A percentile compares a stretch with the other conserved stretches of the same genome.
Conservation (phyloP, 2,797 vertebrate species). For the Acomys russatus region DNA sequence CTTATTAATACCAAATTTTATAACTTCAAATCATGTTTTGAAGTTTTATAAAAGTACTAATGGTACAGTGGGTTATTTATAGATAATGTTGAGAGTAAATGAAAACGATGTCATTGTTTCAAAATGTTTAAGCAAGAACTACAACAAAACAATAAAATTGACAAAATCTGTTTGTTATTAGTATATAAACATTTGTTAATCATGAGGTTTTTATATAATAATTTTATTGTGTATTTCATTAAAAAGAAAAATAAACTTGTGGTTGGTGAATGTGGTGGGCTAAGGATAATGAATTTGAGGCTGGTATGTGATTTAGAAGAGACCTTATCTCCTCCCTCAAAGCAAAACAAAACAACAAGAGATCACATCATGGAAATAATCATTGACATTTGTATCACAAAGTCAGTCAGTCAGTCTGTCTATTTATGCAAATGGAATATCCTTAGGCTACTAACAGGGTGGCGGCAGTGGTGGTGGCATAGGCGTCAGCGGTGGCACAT, state of each 20-base stretch:
- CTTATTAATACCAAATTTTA: constrained; percentile 7
- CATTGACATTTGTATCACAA: constrained; percentile 2
- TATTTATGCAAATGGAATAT: background rate
- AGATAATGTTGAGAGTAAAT: background rate
- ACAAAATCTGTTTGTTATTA: background rate
- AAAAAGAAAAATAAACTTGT: background rate
- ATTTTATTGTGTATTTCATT: background rate
- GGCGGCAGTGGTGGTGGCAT: no score
- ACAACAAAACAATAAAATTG: background rate
- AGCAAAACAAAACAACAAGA: background rate
- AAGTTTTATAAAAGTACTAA: constrained; percentile 33
- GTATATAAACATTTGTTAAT: background rate
- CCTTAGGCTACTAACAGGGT: background rate
- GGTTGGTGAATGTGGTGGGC: background rate
- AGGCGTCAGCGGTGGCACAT: no score
- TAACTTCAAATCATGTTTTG: constrained; percentile 45
- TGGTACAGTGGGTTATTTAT: background rate
- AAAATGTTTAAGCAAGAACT: background rate
- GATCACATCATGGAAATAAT: background rate
- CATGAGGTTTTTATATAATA: background rate
- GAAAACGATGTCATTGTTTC: constrained; percentile 18
- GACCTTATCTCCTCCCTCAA: background rate
- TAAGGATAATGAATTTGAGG: background rate
- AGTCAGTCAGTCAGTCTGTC: background rate
- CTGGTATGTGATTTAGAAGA: background rate